Base-by-base conservation (phyloP, 2,797 vertebrate species). In the Myotis vivesi region DNA sequence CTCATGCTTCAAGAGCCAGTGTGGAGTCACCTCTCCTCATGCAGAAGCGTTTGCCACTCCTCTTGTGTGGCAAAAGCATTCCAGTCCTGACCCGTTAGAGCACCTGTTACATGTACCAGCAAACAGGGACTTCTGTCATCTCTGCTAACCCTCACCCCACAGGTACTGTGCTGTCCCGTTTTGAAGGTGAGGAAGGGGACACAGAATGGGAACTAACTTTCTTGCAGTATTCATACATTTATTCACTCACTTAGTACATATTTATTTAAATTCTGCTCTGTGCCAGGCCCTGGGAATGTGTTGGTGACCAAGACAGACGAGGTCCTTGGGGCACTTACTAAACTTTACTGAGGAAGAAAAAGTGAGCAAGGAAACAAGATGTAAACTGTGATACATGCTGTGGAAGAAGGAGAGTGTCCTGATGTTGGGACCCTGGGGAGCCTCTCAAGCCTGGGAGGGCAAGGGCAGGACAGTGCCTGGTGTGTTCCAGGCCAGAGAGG, bases 351-450 rank as follows among this genome's bases (percentile, higher is more conserved):
- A 77, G 51, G 15, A 57, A 41, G 33, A 69, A n/a, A 20, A 30
- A 33, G 9, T 1, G 2, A 80, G 16, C 28, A 16, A 30, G 53
- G n/a, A 62, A 28, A 46, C 5, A 10, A n/a, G 55, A 17, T 0
- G 19, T 7, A 1, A 8, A 22, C 10, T 6, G 3, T 36, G 30
- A 8, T 4, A 7, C 16, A 13, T 17, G 53, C 55, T 13, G n/a
- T 9, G 8, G 20, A 4, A 6, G 15, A 13, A 28, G 8, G 59
- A 44, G 68, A 13, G 1, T 13, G 13, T 1, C 13, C 76, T 17
- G 9, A 33, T 3, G 10, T 20, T 19, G 4, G 44, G 19, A 8
- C 11, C 2, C 51, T 55, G 10, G 75, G 16, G 20, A 46, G 3
- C 30, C 66, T 20, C 49, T 2, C 12, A 15, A 19, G 23, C n/a